These are phyloP conservation scores for Megastigmus dorsalis DNA, from an alignment of 2,888 invertebrate genomes.

Conservation along the genomic window DNA sequence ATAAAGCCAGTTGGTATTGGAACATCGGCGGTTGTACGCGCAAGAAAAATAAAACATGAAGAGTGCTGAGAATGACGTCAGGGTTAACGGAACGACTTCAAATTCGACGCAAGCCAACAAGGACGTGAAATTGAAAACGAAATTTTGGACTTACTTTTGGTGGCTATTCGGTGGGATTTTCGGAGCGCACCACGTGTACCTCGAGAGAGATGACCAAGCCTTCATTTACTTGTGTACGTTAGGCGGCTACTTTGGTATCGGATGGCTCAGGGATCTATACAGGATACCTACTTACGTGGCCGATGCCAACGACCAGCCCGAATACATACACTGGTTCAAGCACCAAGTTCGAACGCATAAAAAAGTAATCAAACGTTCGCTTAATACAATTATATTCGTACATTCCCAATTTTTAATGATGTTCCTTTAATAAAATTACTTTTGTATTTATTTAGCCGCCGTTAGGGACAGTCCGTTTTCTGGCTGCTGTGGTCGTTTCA, in stretches of 20 bases:
- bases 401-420: background rate
- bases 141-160: constrained; percentile 83
- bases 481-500: constrained; percentile 85
- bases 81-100: background rate
- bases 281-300: constrained; percentile 89
- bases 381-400: constrained; percentile 27
- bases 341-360: constrained; percentile 75
- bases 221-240: constrained; percentile 92
- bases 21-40: background rate
- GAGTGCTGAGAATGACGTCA: background rate
- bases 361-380: constrained; percentile 79
- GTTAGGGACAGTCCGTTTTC: constrained; percentile 86
- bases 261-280: constrained; percentile 91
- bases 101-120: background rate
- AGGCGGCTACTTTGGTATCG: constrained; percentile 89
- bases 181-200: constrained; percentile 93
- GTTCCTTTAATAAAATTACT: background rate
- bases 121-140: constrained; percentile 69
- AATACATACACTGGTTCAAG: constrained; percentile 80
- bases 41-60: background rate
- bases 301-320: constrained; percentile 86
- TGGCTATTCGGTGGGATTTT: constrained; percentile 93
- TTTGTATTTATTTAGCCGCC: constrained; percentile 83
- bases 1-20: background rate
- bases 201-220: constrained; percentile 91